phyloP scores from a whole-genome alignment of 2,113 vertebrate species.

The Archilochus colubris region DNA sequence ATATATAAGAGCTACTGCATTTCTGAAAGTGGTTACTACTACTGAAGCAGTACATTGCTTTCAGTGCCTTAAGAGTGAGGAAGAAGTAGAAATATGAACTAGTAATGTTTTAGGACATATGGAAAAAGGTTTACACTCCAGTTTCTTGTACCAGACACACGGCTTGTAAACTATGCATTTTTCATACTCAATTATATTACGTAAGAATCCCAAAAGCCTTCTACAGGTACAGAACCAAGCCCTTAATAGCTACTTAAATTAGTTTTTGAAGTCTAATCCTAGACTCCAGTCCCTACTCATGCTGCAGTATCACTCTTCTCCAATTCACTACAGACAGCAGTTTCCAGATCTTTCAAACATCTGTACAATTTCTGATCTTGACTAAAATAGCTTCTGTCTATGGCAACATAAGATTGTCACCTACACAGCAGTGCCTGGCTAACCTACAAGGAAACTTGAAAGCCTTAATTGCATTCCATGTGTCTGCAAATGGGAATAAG shows the following conservation, averaged over 20 bases:
- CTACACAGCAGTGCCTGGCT: neutral
- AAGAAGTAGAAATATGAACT: neutral
- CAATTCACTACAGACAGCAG: neutral
- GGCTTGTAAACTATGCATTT: neutral
- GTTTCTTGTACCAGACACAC: neutral
- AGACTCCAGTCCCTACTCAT: neutral
- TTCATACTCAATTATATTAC: neutral
- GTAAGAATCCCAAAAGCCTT: neutral
- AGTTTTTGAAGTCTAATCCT: neutral
- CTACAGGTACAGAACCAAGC: neutral
- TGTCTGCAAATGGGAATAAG: neutral
- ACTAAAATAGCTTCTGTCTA: neutral
- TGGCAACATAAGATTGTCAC: neutral
- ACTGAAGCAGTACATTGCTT: neutral
- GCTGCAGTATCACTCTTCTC: neutral
- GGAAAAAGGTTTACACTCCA: neutral
- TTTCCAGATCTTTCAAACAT: neutral
- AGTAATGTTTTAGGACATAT: neutral
- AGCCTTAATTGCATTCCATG: neutral
- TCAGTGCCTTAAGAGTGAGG: neutral
- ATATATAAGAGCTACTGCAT: neutral
- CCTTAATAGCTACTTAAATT: neutral
- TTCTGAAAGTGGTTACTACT: neutral
- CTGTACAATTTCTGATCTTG: neutral
- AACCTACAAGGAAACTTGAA: neutral